Base-by-base conservation (phyloP, 1,140 invertebrate species). In the Notospermus geniculatus region DNA sequence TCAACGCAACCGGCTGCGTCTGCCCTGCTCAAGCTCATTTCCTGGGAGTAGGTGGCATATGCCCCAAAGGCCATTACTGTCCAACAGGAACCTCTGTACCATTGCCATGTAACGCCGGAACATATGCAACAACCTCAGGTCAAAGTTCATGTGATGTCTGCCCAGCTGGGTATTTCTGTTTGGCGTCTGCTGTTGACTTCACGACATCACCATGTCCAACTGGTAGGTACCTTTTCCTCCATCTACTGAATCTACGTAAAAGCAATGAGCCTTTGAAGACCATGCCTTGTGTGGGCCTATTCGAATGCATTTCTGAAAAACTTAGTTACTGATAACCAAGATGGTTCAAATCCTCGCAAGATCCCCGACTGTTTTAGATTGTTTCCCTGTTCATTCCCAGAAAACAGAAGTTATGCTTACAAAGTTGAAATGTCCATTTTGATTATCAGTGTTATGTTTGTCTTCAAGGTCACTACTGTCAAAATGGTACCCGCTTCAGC, bases 61-160 rank as follows among this genome's bases (percentile, higher is more conserved):
- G 77, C 68, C 74, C 77, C 9, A 2, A 65, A 9, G 77, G 77
- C n/a, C 67, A 77, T 56, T 74, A 72, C 61, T 79, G 77, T 65
- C 74, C 73, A 0, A 62, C 60, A 15, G 73, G 72, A 11, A 65
- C 71, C 17, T 57, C 59, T 7, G 36, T 60, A 22, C 68, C 77
- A 9, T 39, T 66, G 0, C 65, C 66, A 0, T 79, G 77, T 68
- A 56, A 46, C 2, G 63, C 74, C 23, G 77, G 77, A 41, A 75
- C 63, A 2, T 79, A 76, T 39, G 64, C 67, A 2, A 74, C 77
- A 55, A 56, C 62, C 56, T 66, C 67, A 13, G 73, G 72, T 25
- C 65, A 69, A 53, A 58, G 65, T 11, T 53, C 32, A 0, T 79
- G 77, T 62, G 66, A 58, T 9, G 60, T 53, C 9, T 79, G 77